Conservation (phyloP, 1,140 invertebrate species). For the Megalonaias nervosa region DNA sequence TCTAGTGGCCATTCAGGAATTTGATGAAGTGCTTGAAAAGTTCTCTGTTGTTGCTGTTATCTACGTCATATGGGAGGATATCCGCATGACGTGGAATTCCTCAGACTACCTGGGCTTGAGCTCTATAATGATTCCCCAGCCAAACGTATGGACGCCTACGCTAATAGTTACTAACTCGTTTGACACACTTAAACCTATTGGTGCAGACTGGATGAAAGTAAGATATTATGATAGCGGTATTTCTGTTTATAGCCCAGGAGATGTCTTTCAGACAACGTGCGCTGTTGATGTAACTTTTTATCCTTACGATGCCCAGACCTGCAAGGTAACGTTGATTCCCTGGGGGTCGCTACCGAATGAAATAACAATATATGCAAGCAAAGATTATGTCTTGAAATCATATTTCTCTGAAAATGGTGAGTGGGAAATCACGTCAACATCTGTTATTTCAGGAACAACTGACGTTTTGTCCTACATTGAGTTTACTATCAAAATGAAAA, state of each 20-base stretch:
- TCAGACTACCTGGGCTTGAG: too few relatives aligned
- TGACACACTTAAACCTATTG: too few relatives aligned
- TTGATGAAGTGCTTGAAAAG: too few relatives aligned
- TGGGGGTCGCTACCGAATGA: too few relatives aligned
- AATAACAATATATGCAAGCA: too few relatives aligned
- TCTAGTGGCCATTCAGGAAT: too few relatives aligned
- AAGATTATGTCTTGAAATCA: conserved; percentile 66
- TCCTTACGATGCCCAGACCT: conserved; percentile 82
- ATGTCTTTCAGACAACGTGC: conserved; percentile 77
- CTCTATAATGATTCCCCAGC: too few relatives aligned
- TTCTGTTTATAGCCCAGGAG: conserved; percentile 19
- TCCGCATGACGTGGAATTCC: too few relatives aligned
- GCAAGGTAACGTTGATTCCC: conserved; percentile 71
- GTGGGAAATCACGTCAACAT: conserved; percentile 63
- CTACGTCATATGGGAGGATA: too few relatives aligned
- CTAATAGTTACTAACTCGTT: too few relatives aligned
- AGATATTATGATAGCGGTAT: conserved; percentile 8
- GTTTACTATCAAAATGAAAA: conserved; percentile 46
- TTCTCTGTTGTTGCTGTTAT: too few relatives aligned
- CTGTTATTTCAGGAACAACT: neutral
- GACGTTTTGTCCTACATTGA: neutral
- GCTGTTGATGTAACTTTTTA: conserved; percentile 87
- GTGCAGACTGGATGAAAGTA: conserved; percentile 11
- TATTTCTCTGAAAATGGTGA: conserved; percentile 76
- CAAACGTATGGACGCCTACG: too few relatives aligned